Base-by-base conservation (phyloP, 2,888 invertebrate genomes). In the Anthrax anthrax region DNA sequence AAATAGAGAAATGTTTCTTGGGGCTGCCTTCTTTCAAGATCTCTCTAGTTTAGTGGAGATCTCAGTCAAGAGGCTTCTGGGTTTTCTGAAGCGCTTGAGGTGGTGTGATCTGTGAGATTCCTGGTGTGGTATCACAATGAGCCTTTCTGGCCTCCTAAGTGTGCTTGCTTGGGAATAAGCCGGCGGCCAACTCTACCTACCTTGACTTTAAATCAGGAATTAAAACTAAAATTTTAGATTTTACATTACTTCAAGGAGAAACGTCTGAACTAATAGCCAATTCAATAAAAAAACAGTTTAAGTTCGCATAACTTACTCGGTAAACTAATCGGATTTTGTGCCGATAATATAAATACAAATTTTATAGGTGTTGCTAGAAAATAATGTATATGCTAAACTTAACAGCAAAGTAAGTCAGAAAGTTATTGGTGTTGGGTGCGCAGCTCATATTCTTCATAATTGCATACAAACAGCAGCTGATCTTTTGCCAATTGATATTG, bases 141-240 rank as follows among this genome's bases (percentile, higher is more conserved):
- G n/a, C n/a, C n/a, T n/a, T n/a, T n/a, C n/a, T n/a, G n/a, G n/a
- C n/a, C n/a, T n/a, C n/a, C n/a, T n/a, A n/a, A n/a, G n/a, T n/a
- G n/a, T n/a, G n/a, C n/a, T n/a, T n/a, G n/a, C n/a, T n/a, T n/a
- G n/a, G n/a, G n/a, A n/a, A n/a, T n/a, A n/a, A n/a, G n/a, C n/a
- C n/a, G n/a, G n/a, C n/a, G n/a, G n/a, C n/a, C n/a, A n/a, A n/a
- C n/a, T n/a, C n/a, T n/a, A n/a, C n/a, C n/a, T 23, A 23, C 8
- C 8, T 23, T 23, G 8, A 23, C 8, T 4, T 23, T 23, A 23
- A 23, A 23, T 6, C 23, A 44, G 49, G 47, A 48, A 37, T 47
- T 42, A 44, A 48, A 32, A 48, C 51, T 2, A 49, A 50, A 48
- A 49, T 51, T 46, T 48, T 53, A 27, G 37, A 47, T 43, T 42